A percentile compares a stretch with the other conserved stretches of the same genome.
Conservation (phyloP, 2,113 vertebrate genomes). For the Corynorhinus townsendii region DNA sequence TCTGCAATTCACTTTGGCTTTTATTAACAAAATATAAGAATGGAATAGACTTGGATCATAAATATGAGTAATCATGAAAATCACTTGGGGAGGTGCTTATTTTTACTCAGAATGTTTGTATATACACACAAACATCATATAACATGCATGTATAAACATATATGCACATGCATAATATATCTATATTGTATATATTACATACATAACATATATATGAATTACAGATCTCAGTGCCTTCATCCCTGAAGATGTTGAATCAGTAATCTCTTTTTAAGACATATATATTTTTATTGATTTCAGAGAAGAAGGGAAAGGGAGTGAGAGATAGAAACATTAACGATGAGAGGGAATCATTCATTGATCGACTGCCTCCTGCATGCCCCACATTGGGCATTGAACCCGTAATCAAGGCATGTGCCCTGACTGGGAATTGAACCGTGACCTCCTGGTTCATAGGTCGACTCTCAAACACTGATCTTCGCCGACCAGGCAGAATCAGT, state of each 20-base stretch:
- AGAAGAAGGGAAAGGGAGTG: too few relatives aligned
- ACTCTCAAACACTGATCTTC: too few relatives aligned
- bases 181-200: not conserved
- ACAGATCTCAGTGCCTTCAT: not conserved
- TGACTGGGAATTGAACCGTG: too few relatives aligned
- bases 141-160: not conserved
- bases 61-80: constrained; percentile 10
- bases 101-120: not conserved
- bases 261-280: not conserved
- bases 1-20: not conserved
- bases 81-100: not conserved
- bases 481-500: not conserved
- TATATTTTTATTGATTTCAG: too few relatives aligned
- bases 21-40: not conserved
- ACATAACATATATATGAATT: not conserved
- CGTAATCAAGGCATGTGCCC: too few relatives aligned
- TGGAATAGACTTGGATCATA: not conserved
- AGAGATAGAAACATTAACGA: too few relatives aligned
- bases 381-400: too few relatives aligned
- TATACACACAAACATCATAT: not conserved
- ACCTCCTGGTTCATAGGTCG: too few relatives aligned
- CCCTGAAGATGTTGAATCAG: not conserved
- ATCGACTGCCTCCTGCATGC: too few relatives aligned
- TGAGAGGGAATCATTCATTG: too few relatives aligned
- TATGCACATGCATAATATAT: not conserved